Percentiles rank a stretch among this genome's conserved stretches.
Conservation (phyloP, 1,140 invertebrate species). For the Rhagoletis pomonella region DNA sequence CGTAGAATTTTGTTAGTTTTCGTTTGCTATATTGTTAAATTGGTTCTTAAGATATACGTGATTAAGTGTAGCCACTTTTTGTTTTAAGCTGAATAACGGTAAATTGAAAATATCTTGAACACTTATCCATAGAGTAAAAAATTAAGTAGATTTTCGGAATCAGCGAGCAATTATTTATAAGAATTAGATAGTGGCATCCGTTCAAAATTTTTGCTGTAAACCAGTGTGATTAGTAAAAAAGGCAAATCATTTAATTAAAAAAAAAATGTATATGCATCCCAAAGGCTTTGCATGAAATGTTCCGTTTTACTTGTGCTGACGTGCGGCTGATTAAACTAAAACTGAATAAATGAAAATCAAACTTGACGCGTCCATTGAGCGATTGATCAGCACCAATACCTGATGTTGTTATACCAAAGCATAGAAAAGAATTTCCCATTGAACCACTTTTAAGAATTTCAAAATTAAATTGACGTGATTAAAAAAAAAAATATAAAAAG, state of each 20-base stretch:
- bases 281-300: slow-evolving; percentile 47
- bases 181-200: no score
- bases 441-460: neutral
- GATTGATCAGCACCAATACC: slow-evolving; percentile 56
- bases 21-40: no score
- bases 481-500: neutral
- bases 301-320: slow-evolving; percentile 65
- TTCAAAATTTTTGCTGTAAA: no score
- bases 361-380: slow-evolving; percentile 21
- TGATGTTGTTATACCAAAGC: slow-evolving; percentile 59
- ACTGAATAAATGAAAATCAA: slow-evolving; percentile 39
- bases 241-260: no score
- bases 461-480: neutral
- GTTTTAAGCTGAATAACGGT: no score
- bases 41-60: no score
- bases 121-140: no score
- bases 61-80: no score
- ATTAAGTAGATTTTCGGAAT: no score
- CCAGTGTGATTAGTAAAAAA: neutral
- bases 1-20: no score
- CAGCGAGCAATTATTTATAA: no score
- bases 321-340: slow-evolving; percentile 62
- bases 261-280: neutral
- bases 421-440: neutral
- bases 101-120: no score